Base-by-base conservation (phyloP, 2,113 vertebrate species). In the Semicossyphus pulcher region DNA sequence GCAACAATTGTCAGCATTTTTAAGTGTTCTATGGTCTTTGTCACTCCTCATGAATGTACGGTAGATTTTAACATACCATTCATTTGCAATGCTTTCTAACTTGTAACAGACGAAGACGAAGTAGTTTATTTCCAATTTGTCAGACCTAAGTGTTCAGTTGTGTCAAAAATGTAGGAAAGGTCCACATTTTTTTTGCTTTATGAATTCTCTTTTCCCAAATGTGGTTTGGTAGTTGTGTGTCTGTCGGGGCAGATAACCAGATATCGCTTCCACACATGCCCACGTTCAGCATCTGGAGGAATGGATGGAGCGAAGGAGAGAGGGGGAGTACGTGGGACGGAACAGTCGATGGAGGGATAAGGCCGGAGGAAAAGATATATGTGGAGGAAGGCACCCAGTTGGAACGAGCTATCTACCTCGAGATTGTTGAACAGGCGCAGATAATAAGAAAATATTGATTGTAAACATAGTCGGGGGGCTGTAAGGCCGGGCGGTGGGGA, bases 361-460 rank as follows among this genome's bases (percentile, higher is more conserved):
- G 37, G 51, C 21, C 70, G 3, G 36, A 70, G 58, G 60, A 61
- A 59, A 70, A 63, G 48, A 63, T 54, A 39, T 34, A 58, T 62
- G 62, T 54, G 65, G 53, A 59, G 51, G 18, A 58, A n/a, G 57
- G 74, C 74, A 57, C 8, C 66, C 67, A 25, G 44, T 63, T 60
- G 74, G 84, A 91, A 89, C 72, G 2, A 21, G 63, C 85, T 49
- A 73, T 89, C 65, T 79, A 52, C 69, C 70, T 80, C 70, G 72
- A 88, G 64, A 74, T 80, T 76, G 88, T 85, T 66, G 80, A 93
- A 84, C 81, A 84, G 81, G 51, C 61, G 4, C 73, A 66, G 80
- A 86, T 87, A 88, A 88, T 88, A 87, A 76, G 69, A 76, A 86
- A 81, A 69, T 90, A 92, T 89, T 81, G 90, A 92, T 88, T 84